Conservation (phyloP, 2,113 vertebrate genomes). For the Eurystomus gularis region DNA sequence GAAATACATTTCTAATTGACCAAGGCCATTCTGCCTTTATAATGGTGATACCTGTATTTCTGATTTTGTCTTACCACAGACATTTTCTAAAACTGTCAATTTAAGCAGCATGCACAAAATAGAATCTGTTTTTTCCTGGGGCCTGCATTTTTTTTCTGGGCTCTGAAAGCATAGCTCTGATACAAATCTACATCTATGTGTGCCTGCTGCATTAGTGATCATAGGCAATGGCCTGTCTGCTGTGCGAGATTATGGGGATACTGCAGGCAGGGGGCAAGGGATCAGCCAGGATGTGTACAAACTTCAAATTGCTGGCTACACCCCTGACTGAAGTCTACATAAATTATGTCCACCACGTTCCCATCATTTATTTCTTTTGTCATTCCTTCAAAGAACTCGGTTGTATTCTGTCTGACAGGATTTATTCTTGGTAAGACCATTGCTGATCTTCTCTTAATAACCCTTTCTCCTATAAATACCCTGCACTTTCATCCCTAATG, state of each 20-base stretch:
- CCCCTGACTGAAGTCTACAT: conserved; percentile 66
- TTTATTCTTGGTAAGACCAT: conserved; percentile 70
- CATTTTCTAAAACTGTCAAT: not conserved
- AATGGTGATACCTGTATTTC: not conserved
- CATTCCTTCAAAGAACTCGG: conserved; percentile 72
- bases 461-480: conserved; percentile 66
- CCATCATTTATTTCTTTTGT: conserved; percentile 70
- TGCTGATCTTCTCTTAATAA: conserved; percentile 71
- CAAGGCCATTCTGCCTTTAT: not conserved
- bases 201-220: conserved; percentile 68
- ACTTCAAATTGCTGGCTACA: conserved; percentile 64
- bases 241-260: conserved; percentile 65
- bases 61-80: conserved; percentile 10
- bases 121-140: conserved; percentile 37
- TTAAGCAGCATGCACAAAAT: not conserved
- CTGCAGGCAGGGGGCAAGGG: conserved; percentile 62
- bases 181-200: conserved; percentile 65
- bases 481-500: conserved; percentile 61
- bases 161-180: conserved; percentile 40
- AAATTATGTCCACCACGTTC: conserved; percentile 69
- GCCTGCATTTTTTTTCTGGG: conserved; percentile 20
- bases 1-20: not conserved
- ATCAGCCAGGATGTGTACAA: conserved; percentile 67
- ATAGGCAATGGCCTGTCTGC: conserved; percentile 54
- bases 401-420: conserved; percentile 65